phyloP scores from a whole-genome alignment of 2,113 vertebrate genomes.

The Thinocorus orbignyianus region DNA sequence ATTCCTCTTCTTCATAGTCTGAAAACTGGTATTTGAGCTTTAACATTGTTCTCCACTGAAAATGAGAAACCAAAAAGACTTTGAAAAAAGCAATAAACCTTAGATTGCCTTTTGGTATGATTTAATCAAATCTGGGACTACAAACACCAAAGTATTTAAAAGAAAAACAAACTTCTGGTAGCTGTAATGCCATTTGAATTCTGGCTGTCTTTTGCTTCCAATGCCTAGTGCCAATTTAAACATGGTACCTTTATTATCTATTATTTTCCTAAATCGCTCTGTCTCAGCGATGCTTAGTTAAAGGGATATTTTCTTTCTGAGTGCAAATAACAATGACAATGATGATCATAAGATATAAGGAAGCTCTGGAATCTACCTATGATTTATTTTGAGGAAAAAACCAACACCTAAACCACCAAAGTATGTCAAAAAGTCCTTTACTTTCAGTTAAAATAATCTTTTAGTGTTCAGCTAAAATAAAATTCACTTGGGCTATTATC shows the following conservation, averaged over 20 bases:
- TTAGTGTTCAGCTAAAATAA: neutral
- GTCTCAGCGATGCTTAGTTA: neutral
- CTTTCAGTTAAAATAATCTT: neutral
- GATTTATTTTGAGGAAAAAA: neutral
- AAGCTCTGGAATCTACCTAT: neutral
- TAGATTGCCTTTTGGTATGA: neutral
- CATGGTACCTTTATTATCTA: neutral
- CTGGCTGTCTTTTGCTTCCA: neutral
- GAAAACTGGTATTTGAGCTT: neutral
- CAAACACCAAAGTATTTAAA: neutral
- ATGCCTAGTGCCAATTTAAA: neutral
- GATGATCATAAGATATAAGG: neutral
- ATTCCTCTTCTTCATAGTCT: neutral
- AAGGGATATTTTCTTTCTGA: neutral
- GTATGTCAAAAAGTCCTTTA: neutral
- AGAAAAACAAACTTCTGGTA: neutral
- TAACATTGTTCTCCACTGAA: neutral
- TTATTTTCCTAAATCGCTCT: neutral
- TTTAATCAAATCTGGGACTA: neutral
- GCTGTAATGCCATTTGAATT: neutral
- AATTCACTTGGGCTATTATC: neutral
- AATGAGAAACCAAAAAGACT: neutral
- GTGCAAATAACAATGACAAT: neutral
- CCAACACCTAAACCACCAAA: neutral
- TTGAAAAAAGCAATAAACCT: neutral